These are phyloP conservation scores for Ceyx cyanopectus DNA, from an alignment of 2,113 vertebrate species.

Conservation along the genomic window DNA sequence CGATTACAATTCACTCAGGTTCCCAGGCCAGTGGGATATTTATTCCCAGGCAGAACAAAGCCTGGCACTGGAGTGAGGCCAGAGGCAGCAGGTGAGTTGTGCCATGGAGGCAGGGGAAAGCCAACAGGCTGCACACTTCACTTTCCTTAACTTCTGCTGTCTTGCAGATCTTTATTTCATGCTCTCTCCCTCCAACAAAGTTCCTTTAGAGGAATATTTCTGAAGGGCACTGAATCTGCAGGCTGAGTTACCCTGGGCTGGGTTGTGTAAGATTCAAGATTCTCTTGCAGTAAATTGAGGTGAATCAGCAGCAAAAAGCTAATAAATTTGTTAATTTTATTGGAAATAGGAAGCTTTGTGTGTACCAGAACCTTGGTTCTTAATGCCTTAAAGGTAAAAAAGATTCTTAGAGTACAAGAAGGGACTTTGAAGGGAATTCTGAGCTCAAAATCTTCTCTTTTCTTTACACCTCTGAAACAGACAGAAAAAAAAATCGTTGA, in stretches of 20 bases:
- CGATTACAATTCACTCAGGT: background rate
- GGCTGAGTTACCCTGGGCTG: background rate
- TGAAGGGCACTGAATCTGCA: background rate
- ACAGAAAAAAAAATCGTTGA: background rate
- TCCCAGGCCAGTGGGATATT: background rate
- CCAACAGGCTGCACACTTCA: background rate
- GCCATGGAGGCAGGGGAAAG: background rate
- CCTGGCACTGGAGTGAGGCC: background rate
- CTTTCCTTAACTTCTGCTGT: background rate
- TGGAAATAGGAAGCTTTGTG: too few relatives aligned
- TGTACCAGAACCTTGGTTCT: too few relatives aligned
- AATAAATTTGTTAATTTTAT: too few relatives aligned
- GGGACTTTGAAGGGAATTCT: background rate
- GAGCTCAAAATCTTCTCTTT: background rate
- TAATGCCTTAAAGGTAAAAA: too few relatives aligned
- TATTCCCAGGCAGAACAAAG: background rate
- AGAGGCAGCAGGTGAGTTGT: background rate
- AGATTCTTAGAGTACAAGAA: too few relatives aligned
- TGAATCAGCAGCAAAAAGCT: too few relatives aligned
- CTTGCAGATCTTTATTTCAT: background rate
- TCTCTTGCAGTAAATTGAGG: too few relatives aligned
- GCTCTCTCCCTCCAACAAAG: background rate
- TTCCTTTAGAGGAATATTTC: background rate
- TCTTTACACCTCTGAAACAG: background rate
- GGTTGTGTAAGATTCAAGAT: too few relatives aligned